Conservation (phyloP, 2,113 vertebrate species). For the Harpagus bidentatus region DNA sequence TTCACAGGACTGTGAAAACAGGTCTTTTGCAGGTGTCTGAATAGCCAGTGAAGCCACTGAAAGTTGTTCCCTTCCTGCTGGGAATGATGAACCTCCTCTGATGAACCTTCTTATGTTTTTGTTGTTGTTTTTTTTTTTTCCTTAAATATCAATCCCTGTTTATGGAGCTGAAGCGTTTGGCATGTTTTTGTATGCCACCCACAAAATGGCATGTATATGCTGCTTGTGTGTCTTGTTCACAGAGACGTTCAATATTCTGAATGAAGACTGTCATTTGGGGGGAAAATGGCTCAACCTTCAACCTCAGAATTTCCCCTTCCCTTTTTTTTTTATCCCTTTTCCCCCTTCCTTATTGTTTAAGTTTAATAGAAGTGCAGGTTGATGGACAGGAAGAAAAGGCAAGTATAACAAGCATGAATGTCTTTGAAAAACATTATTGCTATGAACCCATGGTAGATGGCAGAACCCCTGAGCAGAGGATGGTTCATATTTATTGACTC, state of each 20-base stretch:
- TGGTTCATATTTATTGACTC: background rate
- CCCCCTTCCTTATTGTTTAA: background rate
- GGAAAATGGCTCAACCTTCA: background rate
- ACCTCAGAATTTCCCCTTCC: background rate
- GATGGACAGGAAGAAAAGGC: background rate
- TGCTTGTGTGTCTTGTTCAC: background rate
- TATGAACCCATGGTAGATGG: background rate
- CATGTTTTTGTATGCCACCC: background rate
- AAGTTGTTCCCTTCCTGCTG: background rate
- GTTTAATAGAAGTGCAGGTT: background rate
- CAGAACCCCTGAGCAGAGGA: background rate
- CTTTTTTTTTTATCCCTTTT: background rate
- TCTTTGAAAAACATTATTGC: background rate
- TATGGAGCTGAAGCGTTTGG: background rate
- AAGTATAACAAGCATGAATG: background rate
- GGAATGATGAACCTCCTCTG: background rate
- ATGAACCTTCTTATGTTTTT: background rate
- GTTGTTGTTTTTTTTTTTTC: background rate
- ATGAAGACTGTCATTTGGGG: background rate
- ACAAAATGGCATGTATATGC: background rate
- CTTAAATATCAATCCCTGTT: background rate
- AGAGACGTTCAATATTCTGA: background rate
- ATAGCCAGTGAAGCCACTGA: background rate
- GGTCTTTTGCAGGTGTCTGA: background rate
- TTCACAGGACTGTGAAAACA: background rate